Evolutionary conservation across 2,113 vertebrate genomes (phyloP).

Genomic region (Blennius ocellaris): DNA sequence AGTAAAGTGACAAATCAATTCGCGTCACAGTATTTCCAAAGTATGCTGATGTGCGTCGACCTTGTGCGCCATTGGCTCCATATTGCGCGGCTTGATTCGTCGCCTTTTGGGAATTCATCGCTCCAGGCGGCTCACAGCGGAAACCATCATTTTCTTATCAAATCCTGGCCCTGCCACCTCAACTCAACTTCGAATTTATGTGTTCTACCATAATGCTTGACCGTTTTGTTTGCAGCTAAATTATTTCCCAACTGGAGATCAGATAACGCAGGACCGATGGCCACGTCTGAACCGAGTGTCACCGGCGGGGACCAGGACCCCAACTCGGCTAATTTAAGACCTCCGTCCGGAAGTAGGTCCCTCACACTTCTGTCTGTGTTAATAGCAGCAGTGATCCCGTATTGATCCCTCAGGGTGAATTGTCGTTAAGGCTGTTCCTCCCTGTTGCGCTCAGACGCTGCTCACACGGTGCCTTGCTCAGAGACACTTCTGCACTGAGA

Average conservation of each 20-base stretch:
- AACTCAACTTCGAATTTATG: neutral
- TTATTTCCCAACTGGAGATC: slow-evolving; percentile 57
- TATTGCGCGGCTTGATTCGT: slow-evolving; percentile 19
- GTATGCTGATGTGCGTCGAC: slow-evolving; percentile 11
- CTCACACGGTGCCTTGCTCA: slow-evolving; percentile 65
- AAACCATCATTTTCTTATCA: slow-evolving; percentile 1
- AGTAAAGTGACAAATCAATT: slow-evolving; percentile 11
- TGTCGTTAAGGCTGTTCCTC: slow-evolving; percentile 25
- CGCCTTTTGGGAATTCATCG: slow-evolving; percentile 12
- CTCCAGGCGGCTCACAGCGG: neutral
- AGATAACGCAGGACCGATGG: slow-evolving; percentile 85
- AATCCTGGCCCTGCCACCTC: neutral
- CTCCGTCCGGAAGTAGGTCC: slow-evolving; percentile 93
- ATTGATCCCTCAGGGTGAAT: slow-evolving; percentile 12
- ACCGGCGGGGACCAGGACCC: slow-evolving; percentile 90
- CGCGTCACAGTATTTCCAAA: slow-evolving; percentile 1
- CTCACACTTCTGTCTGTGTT: slow-evolving; percentile 15
- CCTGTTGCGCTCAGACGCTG: neutral
- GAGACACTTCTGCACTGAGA: slow-evolving; percentile 45
- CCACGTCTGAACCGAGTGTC: slow-evolving; percentile 91
- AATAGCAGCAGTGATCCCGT: slow-evolving; percentile 1
- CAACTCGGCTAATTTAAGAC: slow-evolving; percentile 91
- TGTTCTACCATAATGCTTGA: slow-evolving; percentile 23
- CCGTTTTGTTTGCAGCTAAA: slow-evolving; percentile 66
- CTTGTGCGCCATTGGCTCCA: slow-evolving; percentile 51